phyloP scores from a whole-genome alignment of 2,888 invertebrate species.

The Diaprepes abbreviatus region DNA sequence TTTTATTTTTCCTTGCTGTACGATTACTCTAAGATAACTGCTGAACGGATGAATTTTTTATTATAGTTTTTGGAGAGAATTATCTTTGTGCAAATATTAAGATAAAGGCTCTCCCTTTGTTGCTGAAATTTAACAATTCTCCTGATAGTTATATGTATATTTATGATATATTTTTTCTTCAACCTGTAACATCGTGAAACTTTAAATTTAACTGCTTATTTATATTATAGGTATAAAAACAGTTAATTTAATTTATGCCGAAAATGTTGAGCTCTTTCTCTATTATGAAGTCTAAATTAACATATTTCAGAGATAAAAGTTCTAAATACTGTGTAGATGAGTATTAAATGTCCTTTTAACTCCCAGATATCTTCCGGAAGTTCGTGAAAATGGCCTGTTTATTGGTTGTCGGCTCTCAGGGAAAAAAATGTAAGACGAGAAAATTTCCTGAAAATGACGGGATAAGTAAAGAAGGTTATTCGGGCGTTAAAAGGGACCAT shows the following conservation, averaged over 20 bases:
- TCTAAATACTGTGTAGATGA: slow-evolving; percentile 9
- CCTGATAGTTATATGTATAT: no score
- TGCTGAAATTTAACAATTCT: no score
- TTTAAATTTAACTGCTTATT: no score
- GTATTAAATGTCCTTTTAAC: slow-evolving; percentile 1
- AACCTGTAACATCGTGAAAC: no score
- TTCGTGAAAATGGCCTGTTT: slow-evolving; percentile 6
- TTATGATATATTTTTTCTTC: no score
- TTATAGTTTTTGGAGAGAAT: no score
- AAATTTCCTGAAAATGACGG: background rate
- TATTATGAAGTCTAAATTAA: background rate
- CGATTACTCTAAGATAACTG: no score
- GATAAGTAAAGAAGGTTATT: background rate
- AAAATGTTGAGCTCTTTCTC: background rate
- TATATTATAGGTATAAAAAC: no score
- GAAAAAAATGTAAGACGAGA: background rate
- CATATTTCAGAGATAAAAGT: slow-evolving; percentile 1
- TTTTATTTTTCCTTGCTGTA: no score
- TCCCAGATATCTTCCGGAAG: background rate
- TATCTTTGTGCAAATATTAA: no score
- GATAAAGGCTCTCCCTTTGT: no score
- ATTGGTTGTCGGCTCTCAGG: slow-evolving; percentile 10
- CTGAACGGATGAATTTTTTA: no score
- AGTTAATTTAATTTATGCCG: background rate
- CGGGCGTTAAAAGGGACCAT: background rate